Percentiles rank a stretch among this genome's conserved stretches.
These are phyloP conservation scores for Busseola fusca DNA, from an alignment of 2,888 invertebrate genomes.

Conservation along the genomic window DNA sequence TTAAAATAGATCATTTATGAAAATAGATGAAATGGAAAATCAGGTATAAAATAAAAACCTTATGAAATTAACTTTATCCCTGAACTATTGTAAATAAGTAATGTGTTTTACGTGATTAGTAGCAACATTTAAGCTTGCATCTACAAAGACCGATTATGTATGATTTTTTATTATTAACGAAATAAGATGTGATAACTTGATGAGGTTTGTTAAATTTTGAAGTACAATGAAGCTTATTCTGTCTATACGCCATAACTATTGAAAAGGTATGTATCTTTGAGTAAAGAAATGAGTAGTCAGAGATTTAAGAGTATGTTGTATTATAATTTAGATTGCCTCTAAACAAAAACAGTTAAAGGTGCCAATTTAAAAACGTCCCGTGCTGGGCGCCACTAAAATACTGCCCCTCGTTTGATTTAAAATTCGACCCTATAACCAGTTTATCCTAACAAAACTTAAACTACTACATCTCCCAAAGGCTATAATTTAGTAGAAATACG, in stretches of 20 bases:
- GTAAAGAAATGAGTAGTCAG: not conserved
- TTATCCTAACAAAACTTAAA: constrained; percentile 29
- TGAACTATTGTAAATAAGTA: not conserved
- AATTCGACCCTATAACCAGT: not conserved
- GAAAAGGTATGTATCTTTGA: not conserved
- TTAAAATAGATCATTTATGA: not conserved
- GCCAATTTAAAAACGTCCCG: constrained; percentile 12
- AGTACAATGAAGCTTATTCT: not conserved
- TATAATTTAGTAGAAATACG: constrained; percentile 24
- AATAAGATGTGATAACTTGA: not conserved
- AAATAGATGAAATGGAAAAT: not conserved
- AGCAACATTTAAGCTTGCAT: not conserved
- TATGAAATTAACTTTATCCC: not conserved
- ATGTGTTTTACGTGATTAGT: not conserved
- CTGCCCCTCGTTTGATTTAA: not conserved
- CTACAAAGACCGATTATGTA: not conserved
- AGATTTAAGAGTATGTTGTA: not conserved
- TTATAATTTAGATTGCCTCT: not conserved
- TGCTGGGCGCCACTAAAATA: constrained; percentile 35
- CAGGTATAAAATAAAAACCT: not conserved
- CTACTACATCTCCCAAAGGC: constrained; percentile 5
- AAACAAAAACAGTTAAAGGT: no score
- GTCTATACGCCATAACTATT: not conserved
- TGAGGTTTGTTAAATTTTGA: not conserved
- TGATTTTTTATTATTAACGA: not conserved